Evolutionary conservation across 2,797 vertebrate species (phyloP).

Genomic region (Pelobates cultripes): DNA sequence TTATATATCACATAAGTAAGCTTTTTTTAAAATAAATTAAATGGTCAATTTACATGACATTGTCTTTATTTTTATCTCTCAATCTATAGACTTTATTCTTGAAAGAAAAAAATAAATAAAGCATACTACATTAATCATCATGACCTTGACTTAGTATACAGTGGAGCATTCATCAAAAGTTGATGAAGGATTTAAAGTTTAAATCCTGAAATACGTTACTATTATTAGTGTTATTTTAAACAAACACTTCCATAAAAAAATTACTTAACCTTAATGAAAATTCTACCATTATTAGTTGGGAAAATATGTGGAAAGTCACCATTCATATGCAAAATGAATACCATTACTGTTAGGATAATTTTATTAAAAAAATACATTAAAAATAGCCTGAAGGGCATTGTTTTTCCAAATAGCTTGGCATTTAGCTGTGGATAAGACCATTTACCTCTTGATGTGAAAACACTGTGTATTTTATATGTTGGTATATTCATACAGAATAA

Average conservation of each 20-base stretch:
- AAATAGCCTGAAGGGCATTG: conserved; percentile 45
- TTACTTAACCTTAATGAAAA: background rate
- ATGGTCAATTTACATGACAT: background rate
- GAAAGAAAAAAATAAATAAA: background rate
- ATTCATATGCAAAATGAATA: conserved; percentile 29
- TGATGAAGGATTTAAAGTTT: background rate
- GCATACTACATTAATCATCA: background rate
- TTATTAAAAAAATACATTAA: conserved; percentile 29
- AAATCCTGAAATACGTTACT: background rate
- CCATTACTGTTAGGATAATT: conserved; percentile 10
- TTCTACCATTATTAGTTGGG: background rate
- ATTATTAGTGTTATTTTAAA: background rate
- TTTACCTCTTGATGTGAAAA: conserved; percentile 45
- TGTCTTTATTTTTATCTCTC: background rate
- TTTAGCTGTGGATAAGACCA: conserved; percentile 23
- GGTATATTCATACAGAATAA: conserved; percentile 46
- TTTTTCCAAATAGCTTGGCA: conserved; percentile 33
- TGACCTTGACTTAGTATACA: background rate
- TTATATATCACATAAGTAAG: background rate
- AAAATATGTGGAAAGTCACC: background rate
- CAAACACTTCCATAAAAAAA: background rate
- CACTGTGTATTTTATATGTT: conserved; percentile 39
- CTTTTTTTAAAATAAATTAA: background rate
- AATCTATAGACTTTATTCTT: background rate
- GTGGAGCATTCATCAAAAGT: background rate